Base-by-base conservation (phyloP, 2,888 invertebrate species). In the Gymnosoma rotundatum region DNA sequence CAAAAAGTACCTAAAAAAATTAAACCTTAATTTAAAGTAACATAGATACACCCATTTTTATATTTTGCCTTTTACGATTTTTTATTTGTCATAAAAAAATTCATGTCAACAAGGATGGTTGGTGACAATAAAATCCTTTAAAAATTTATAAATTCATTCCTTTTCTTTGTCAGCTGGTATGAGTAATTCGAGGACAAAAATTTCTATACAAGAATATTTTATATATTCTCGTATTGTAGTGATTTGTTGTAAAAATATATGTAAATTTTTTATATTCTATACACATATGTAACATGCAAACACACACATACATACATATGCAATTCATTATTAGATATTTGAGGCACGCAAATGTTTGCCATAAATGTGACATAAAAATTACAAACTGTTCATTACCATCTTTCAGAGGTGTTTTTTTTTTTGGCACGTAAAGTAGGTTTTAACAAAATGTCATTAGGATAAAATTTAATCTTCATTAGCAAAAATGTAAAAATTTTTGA, bases 331-430 rank as follows among this genome's bases (percentile, higher is more conserved):
- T 61, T 12, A 38, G 8, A 16, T 14, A 45, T 42, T 45, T 14
- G 21, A n/a, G 9, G n/a, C 21, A 21, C n/a, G 1, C 6, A 8
- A 12, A 63, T 38, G 50, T 61, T 25, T 56, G 42, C 2, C 56
- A 56, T 56, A 25, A 69, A 56, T 56, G 12, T 69, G 54, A 36
- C 45, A 63, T 20, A 14, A 21, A 63, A 63, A 63, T 52, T 42
- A 45, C 2, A 25, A 48, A 48, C 9, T 25, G 45, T 64, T n/a
- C 64, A 48, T 45, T 48, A 21, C 48, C 45, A 48, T 64, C 14
- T n/a, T 48, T n/a, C 6, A 48, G 7, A 12, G 10, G 42, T 48
- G n/a, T 45, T 45, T 16, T 45, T 45, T 21, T 21, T 42, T 20
- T 42, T 20, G 20, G 14, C 6, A 48, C 16, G 21, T 21, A 10